These are phyloP conservation scores for Zele albiditarsus DNA, from an alignment of 2,888 invertebrate species.

Conservation along the genomic window DNA sequence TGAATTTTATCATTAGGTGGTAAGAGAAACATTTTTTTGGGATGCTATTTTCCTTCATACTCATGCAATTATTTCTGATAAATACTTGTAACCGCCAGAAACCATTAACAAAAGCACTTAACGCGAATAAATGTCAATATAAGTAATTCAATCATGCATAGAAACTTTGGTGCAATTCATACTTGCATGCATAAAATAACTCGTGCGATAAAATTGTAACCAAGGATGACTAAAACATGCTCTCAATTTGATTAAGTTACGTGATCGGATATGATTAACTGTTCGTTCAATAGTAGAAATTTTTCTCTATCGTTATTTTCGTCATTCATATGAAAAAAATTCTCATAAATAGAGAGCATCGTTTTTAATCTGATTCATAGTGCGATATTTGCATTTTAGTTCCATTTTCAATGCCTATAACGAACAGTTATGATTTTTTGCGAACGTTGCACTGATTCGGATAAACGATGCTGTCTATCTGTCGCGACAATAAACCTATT, in stretches of 20 bases:
- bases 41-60: neutral
- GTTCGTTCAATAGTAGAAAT: neutral
- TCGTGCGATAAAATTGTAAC: too few relatives aligned
- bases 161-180: too few relatives aligned
- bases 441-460: neutral
- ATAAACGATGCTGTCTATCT: conserved; percentile 24
- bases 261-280: neutral
- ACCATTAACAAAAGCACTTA: neutral
- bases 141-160: too few relatives aligned
- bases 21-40: neutral
- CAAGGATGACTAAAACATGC: neutral
- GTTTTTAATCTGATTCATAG: neutral
- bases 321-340: neutral
- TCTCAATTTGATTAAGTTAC: neutral
- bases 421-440: conserved; percentile 8
- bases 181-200: too few relatives aligned
- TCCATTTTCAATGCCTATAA: neutral
- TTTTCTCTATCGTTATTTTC: too few relatives aligned
- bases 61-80: neutral
- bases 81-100: neutral
- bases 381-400: too few relatives aligned
- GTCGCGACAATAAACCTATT: conserved; percentile 30
- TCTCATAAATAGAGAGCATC: neutral
- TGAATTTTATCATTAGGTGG: neutral
- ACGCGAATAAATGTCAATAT: neutral